Evolutionary conservation across 2,888 invertebrate genomes (phyloP), one percentile per base, ranked within the genome.

Genomic region (Catocala sponsa): DNA sequence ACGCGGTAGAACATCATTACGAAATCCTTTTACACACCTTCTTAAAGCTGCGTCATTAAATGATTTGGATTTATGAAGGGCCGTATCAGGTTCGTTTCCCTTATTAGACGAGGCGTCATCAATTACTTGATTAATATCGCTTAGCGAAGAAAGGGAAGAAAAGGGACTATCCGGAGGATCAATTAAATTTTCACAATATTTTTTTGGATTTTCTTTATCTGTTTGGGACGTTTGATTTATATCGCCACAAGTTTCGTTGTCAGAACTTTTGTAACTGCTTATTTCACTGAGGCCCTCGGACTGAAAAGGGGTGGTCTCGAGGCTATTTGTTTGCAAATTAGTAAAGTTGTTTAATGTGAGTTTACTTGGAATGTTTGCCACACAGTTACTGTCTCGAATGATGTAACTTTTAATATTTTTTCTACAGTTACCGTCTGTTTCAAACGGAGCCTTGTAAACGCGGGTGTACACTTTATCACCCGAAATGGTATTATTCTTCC

Each of bases 251-350:
- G 88, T 91, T 82, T 95, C 95, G 76, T 94, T 91, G 80, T 95
- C 94, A 55, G 95, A 94, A 87, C 94, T 95, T 87, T 95, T 95
- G 76, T 91, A 91, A 85, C 94, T 95, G 79, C 94, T 94, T 75
- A 89, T 85, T 83, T 94, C 94, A 81, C 92, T 94, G 33, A 82
- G 72, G 38, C 86, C 88, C 68, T 91, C 91, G 43, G 91, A 91
- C 60, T 87, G 87, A 74, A 89, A 86, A 65, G 91, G 91, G 61
- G 86, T 88, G 65, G 88, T 88, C 66, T 93, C 90, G 48, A 87
- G 81, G 77, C 90, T 91, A 81, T 86, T 90, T 78, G 80, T 76
- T 82, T 85, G 84, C 62, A 86, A 84, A 87, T 84, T 84, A 68
- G 81, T 78, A 78, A 82, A 85, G 72, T 86, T 88, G 65, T 87